These are phyloP conservation scores for Falco berigora DNA, from an alignment of 2,797 vertebrate species.

Conservation along the genomic window DNA sequence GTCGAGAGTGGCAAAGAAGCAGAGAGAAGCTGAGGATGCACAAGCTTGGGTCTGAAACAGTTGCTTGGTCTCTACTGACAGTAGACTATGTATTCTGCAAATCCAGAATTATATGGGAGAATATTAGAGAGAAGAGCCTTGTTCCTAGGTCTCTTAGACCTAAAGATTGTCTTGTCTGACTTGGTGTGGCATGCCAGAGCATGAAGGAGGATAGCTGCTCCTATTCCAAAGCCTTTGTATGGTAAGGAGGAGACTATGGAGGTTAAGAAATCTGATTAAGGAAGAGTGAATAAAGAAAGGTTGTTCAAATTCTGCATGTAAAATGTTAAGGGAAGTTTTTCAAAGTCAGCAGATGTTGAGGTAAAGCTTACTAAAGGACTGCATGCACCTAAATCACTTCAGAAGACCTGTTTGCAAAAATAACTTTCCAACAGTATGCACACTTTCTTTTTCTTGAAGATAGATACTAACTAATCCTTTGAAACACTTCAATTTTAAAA, in stretches of 20 bases:
- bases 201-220: neutral
- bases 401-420: neutral
- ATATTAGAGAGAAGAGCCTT: neutral
- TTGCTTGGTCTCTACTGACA: neutral
- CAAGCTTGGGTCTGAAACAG: neutral
- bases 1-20: neutral
- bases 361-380: neutral
- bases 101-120: neutral
- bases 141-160: neutral
- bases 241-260: neutral
- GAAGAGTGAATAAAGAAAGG: neutral
- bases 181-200: neutral
- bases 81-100: neutral
- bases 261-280: neutral
- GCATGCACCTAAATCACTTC: neutral
- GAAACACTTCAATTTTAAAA: neutral
- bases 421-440: neutral
- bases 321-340: neutral
- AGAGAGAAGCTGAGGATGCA: accelerated
- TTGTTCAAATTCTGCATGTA: neutral
- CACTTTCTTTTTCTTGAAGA: neutral
- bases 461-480: neutral
- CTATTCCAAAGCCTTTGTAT: neutral
- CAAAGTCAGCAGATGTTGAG: neutral
- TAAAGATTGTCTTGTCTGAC: neutral